Conservation (phyloP, 2,888 invertebrate species). For the Amphiduros pacificus region DNA sequence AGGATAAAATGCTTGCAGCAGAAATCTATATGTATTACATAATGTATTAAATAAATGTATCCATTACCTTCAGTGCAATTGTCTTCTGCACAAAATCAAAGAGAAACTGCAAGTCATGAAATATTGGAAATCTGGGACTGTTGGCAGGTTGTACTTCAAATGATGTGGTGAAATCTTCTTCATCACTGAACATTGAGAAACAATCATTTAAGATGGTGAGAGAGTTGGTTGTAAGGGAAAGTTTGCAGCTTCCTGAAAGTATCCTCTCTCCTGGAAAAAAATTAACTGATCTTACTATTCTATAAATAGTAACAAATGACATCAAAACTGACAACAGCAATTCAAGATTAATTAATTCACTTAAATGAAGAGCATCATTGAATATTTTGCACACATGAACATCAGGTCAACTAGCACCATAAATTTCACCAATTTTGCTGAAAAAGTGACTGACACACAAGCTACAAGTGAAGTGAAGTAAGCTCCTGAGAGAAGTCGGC, state of each 20-base stretch:
- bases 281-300: neutral
- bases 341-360: no score
- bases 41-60: neutral
- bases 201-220: constrained; percentile 35
- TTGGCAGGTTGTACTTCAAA: constrained; percentile 26
- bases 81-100: constrained; percentile 45
- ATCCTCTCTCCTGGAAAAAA: constrained; percentile 43
- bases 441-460: no score
- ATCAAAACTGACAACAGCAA: no score
- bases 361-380: no score
- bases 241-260: constrained; percentile 39
- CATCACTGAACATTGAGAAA: constrained; percentile 35
- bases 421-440: no score
- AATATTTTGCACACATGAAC: no score
- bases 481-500: no score
- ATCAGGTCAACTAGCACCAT: no score
- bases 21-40: no score
- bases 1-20: no score
- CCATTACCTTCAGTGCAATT: constrained; percentile 41
- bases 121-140: constrained; percentile 8
- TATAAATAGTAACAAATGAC: neutral
- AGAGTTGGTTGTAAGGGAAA: constrained; percentile 47
- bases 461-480: no score
- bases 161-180: constrained; percentile 14
- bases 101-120: constrained; percentile 33